phyloP scores from a whole-genome alignment of 2,888 invertebrate genomes.

The Hemaris fuciformis region DNA sequence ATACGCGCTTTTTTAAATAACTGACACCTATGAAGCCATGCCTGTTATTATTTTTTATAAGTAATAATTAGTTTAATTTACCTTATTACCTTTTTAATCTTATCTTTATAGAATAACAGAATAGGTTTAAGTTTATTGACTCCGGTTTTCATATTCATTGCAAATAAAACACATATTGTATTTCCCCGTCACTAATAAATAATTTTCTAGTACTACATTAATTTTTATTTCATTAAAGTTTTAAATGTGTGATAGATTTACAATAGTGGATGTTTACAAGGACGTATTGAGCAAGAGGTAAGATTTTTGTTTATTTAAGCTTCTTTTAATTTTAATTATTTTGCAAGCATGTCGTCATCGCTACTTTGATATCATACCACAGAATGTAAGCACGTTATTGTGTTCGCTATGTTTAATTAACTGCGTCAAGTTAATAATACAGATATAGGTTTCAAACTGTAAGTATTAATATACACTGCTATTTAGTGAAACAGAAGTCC shows the following conservation, averaged over 20 bases:
- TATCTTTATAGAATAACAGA: not conserved
- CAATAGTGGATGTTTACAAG: constrained; percentile 17
- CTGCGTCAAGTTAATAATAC: not conserved
- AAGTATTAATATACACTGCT: not conserved
- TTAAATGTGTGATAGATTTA: constrained; percentile 11
- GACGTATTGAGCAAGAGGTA: constrained; percentile 37
- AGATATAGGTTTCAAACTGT: not conserved
- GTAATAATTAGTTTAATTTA: constrained; percentile 11
- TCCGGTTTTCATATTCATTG: not conserved
- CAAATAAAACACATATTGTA: not conserved
- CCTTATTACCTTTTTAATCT: constrained; percentile 1
- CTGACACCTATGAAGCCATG: constrained; percentile 38
- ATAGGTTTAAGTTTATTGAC: not conserved
- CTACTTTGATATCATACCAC: constrained; percentile 23
- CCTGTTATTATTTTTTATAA: constrained; percentile 14
- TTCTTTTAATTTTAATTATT: constrained; percentile 47
- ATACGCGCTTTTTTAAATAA: constrained; percentile 35
- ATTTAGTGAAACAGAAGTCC: too few relatives aligned
- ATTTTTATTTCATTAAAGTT: constrained; percentile 6
- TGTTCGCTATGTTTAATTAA: not conserved
- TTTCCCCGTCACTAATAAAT: constrained; percentile 12
- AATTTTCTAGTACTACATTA: constrained; percentile 6
- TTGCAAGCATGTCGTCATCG: constrained; percentile 55
- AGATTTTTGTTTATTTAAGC: constrained; percentile 36
- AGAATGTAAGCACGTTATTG: constrained; percentile 17